Conservation (phyloP, 2,113 vertebrate species). For the Nerophis ophidion region DNA sequence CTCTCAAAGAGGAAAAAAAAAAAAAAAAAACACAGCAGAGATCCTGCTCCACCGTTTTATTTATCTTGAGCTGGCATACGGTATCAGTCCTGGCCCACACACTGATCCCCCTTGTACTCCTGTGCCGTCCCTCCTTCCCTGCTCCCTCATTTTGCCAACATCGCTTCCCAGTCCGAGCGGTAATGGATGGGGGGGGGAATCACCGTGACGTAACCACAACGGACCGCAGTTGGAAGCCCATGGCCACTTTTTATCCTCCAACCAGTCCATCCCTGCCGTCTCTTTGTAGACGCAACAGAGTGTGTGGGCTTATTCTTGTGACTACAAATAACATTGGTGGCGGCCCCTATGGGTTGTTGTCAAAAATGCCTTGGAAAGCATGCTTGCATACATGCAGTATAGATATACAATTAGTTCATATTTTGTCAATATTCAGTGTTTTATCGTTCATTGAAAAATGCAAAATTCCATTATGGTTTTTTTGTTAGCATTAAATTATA, state of each 20-base stretch:
- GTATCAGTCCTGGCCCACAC: background rate
- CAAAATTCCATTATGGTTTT: no score
- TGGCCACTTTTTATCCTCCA: background rate
- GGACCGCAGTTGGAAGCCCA: conserved; percentile 30
- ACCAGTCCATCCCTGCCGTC: conserved; percentile 19
- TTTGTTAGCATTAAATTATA: no score
- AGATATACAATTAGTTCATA: no score
- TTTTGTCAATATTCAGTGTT: no score
- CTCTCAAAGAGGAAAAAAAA: conserved; percentile 39
- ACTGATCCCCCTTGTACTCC: conserved; percentile 9
- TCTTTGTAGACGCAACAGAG: conserved; percentile 9
- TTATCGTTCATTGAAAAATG: no score
- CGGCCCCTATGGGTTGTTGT: no score
- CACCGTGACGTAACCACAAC: conserved; percentile 59
- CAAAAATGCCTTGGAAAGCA: no score
- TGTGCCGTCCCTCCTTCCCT: conserved; percentile 14
- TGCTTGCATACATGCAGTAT: no score
- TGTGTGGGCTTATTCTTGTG: no score
- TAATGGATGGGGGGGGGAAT: conserved; percentile 60
- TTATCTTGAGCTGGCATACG: background rate
- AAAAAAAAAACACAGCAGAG: conserved; percentile 49
- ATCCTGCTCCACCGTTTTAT: conserved; percentile 38
- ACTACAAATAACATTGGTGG: no score
- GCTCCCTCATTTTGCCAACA: conserved; percentile 10
- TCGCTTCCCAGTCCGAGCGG: conserved; percentile 18